Conservation (phyloP, 92 coral and sea anemone species). For the Blastomussa wellsi region DNA sequence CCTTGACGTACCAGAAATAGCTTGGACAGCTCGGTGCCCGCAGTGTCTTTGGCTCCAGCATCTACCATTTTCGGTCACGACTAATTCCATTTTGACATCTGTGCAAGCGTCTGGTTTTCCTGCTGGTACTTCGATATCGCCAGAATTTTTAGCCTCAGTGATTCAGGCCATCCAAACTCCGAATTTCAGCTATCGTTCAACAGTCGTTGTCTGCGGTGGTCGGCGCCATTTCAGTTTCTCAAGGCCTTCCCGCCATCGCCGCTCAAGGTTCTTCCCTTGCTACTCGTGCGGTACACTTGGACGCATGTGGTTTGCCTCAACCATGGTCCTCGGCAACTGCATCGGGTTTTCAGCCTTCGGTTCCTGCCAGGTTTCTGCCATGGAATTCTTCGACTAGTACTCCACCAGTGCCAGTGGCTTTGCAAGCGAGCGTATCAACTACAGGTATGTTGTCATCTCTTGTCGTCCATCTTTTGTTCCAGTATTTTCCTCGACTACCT, state of each 20-base stretch:
- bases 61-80: not conserved
- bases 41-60: not conserved
- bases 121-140: too few relatives aligned
- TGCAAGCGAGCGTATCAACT: not conserved
- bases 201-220: too few relatives aligned
- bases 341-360: not conserved
- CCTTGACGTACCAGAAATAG: not conserved
- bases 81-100: too few relatives aligned
- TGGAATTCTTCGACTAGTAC: not conserved
- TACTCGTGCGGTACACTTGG: too few relatives aligned
- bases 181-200: too few relatives aligned
- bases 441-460: slow-evolving; percentile 1
- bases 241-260: too few relatives aligned
- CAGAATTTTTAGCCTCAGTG: too few relatives aligned
- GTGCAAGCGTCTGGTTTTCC: too few relatives aligned
- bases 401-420: not conserved
- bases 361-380: not conserved
- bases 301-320: too few relatives aligned
- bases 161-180: too few relatives aligned
- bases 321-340: not conserved
- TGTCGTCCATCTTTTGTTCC: slow-evolving; percentile 1
- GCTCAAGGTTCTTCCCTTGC: too few relatives aligned
- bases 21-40: not conserved
- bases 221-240: too few relatives aligned
- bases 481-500: not conserved